These are phyloP conservation scores for Centruroides sculpturatus DNA, from an alignment of 1,140 invertebrate species.

Conservation along the genomic window DNA sequence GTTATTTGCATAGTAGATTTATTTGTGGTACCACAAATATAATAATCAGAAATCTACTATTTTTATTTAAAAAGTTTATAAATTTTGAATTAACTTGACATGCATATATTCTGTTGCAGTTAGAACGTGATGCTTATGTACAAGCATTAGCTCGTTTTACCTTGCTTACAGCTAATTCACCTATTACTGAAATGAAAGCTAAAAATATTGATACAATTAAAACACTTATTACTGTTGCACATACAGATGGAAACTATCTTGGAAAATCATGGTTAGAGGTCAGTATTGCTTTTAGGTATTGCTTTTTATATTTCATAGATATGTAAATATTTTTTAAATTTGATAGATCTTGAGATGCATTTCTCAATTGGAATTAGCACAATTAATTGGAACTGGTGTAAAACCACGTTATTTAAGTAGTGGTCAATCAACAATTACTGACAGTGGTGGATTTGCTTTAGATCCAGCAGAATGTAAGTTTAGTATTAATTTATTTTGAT, in stretches of 20 bases:
- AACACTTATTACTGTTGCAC: conserved; percentile 91
- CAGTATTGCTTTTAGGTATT: background rate
- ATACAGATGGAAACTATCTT: conserved; percentile 87
- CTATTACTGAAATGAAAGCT: conserved; percentile 93
- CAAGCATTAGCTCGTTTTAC: conserved; percentile 94
- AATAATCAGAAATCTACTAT: too few species aligned
- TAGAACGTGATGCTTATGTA: conserved; percentile 96
- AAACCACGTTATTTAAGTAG: conserved; percentile 23
- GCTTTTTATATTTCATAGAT: too few species aligned
- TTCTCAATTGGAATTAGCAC: conserved; percentile 92
- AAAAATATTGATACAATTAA: conserved; percentile 99
- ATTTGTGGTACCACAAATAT: too few species aligned
- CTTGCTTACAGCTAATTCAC: conserved; percentile 77
- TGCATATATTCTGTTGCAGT: conserved; percentile 27
- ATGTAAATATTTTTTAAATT: conserved; percentile 1
- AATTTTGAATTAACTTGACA: too few species aligned
- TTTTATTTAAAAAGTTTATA: too few species aligned
- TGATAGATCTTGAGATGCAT: conserved; percentile 85
- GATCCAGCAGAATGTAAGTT: conserved; percentile 14
- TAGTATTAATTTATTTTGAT: too few species aligned
- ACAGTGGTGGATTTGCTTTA: conserved; percentile 4
- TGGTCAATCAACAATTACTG: conserved; percentile 2
- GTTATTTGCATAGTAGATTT: too few species aligned
- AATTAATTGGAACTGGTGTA: conserved; percentile 84
- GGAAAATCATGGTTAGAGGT: conserved; percentile 89